These are phyloP conservation scores for Drosophila sulfurigaster DNA, from an alignment of 1,140 invertebrate species.

Conservation along the genomic window DNA sequence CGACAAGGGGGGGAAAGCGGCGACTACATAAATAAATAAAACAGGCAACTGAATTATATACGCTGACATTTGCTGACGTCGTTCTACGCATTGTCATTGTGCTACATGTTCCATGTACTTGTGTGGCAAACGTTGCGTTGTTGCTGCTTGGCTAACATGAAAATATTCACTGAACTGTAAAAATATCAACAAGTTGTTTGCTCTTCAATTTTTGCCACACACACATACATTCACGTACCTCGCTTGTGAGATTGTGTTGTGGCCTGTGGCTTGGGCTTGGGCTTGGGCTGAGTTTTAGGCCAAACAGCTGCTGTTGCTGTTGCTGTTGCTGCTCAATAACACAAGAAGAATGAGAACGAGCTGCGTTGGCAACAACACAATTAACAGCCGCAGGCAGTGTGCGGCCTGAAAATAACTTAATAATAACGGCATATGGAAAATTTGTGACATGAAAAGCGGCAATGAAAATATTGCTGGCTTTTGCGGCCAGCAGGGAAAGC, in stretches of 20 bases:
- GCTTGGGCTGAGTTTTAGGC: conserved; percentile 35
- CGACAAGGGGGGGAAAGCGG: neutral
- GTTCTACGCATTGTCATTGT: conserved; percentile 50
- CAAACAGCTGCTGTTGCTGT: conserved; percentile 45
- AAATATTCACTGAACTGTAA: conserved; percentile 80
- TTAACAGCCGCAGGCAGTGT: conserved; percentile 62
- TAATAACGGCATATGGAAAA: conserved; percentile 77
- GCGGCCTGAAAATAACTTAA: conserved; percentile 74
- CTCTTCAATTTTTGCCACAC: conserved; percentile 64
- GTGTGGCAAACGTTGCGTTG: conserved; percentile 9
- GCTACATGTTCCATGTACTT: conserved; percentile 26
- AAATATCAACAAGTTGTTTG: conserved; percentile 83
- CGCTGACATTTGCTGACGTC: conserved; percentile 74
- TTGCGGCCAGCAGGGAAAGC: conserved; percentile 24
- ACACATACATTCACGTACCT: conserved; percentile 33
- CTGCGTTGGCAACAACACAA: conserved; percentile 63
- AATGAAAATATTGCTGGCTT: conserved; percentile 35
- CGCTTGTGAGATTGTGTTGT: conserved; percentile 42
- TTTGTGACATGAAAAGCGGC: conserved; percentile 61
- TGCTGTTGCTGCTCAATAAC: conserved; percentile 53
- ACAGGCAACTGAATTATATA: conserved; percentile 61
- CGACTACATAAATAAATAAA: conserved; percentile 65
- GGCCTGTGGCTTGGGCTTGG: conserved; percentile 27
- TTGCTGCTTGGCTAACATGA: conserved; percentile 51
- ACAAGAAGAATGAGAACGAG: conserved; percentile 35